These are phyloP conservation scores for Phycodurus eques DNA, from an alignment of 2,113 vertebrate species.

Conservation along the genomic window DNA sequence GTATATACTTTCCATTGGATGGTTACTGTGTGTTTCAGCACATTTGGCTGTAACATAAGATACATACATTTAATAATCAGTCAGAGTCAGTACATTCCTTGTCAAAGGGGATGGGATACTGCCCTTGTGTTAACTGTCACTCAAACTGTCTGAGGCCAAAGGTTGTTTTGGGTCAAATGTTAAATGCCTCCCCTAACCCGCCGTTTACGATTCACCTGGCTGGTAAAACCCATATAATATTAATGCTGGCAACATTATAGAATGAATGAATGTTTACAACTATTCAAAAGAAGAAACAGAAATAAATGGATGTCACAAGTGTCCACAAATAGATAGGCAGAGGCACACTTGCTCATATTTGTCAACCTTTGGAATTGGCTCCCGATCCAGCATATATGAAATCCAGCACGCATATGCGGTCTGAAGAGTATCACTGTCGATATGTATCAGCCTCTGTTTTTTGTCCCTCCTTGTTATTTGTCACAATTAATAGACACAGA, in stretches of 20 bases:
- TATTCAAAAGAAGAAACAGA: neutral
- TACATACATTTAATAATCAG: too few species aligned
- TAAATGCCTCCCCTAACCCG: neutral
- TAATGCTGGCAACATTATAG: neutral
- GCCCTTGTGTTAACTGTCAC: neutral
- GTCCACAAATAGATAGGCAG: neutral
- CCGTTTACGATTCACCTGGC: neutral
- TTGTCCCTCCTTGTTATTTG: neutral
- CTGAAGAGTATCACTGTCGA: neutral
- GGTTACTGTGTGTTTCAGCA: too few species aligned
- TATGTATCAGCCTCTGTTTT: neutral
- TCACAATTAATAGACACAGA: neutral
- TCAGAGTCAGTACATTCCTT: too few species aligned
- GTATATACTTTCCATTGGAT: too few species aligned
- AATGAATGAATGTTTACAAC: neutral
- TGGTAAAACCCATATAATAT: neutral
- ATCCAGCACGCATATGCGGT: neutral
- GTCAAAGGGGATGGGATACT: neutral
- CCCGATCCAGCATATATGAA: neutral
- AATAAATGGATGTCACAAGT: neutral
- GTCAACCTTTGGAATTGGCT: slow-evolving; percentile 1
- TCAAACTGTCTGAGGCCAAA: neutral
- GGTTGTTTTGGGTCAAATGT: neutral
- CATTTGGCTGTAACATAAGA: too few species aligned
- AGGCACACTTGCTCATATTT: neutral